Percentiles rank a stretch among this genome's conserved stretches.
These are phyloP conservation scores for Antennarius maculatus DNA, from an alignment of 2,797 vertebrate species.

Conservation along the genomic window DNA sequence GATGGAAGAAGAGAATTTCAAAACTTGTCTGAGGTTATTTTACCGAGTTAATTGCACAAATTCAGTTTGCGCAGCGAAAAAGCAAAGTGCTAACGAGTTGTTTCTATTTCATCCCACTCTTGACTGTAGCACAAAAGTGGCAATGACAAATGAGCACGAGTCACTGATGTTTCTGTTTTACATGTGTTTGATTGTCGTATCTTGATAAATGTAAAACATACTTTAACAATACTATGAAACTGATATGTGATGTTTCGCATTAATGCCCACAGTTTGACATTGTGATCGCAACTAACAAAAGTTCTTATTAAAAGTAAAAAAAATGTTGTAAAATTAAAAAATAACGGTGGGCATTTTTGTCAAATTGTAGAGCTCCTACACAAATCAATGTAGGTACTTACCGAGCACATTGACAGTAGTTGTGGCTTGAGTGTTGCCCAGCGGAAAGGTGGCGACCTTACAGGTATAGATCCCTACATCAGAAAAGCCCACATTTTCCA, in stretches of 20 bases:
- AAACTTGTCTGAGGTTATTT: constrained; percentile 1
- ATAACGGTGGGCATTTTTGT: no score
- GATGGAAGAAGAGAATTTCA: neutral
- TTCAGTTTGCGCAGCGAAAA: neutral
- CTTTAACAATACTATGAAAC: no score
- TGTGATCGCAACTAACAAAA: no score
- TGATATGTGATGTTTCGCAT: no score
- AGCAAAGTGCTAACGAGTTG: no score
- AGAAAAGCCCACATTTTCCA: constrained; percentile 91
- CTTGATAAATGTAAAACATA: neutral
- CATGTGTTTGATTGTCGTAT: neutral
- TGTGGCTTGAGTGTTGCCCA: constrained; percentile 93
- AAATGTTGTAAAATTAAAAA: no score
- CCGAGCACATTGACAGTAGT: constrained; percentile 91
- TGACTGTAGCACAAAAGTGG: neutral
- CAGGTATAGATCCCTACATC: constrained; percentile 95
- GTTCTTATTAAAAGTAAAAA: no score
- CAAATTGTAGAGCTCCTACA: no score
- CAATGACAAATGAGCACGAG: neutral
- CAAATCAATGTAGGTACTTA: constrained; percentile 68
- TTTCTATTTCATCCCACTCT: neutral
- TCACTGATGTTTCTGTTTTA: neutral
- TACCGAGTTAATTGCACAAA: constrained; percentile 16
- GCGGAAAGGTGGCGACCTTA: constrained; percentile 96
- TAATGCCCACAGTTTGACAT: no score